Conservation (phyloP, 2,113 vertebrate species). For the Ascaphus truei region DNA sequence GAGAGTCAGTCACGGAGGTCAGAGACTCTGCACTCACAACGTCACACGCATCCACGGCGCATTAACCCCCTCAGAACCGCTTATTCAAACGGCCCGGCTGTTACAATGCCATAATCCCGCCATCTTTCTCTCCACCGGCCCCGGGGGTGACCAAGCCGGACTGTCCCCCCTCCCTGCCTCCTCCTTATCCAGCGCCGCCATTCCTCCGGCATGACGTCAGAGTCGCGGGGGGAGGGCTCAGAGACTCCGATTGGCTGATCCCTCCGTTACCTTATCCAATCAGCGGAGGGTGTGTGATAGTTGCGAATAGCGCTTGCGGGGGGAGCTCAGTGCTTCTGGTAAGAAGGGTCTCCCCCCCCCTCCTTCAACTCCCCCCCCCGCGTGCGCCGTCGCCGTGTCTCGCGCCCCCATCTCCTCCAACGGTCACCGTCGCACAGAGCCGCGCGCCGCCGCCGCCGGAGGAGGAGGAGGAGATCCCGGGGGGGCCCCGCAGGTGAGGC, state of each 20-base stretch:
- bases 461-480: conserved; percentile 30
- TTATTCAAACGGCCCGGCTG: no score
- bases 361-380: conserved; percentile 12
- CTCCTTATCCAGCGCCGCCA: conserved; percentile 13
- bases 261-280: not conserved
- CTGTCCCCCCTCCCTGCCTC: not conserved
- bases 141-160: not conserved
- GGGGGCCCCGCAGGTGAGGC: conserved; percentile 30
- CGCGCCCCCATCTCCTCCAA: conserved; percentile 31
- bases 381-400: no score
- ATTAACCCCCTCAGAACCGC: no score
- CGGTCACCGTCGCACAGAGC: conserved; percentile 11
- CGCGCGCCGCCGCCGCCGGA: no score
- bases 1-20: no score
- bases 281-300: not conserved
- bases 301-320: conserved; percentile 31
- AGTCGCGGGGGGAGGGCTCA: not conserved
- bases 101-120: no score
- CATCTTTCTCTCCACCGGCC: not conserved
- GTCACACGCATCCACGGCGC: no score
- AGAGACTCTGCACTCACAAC: no score
- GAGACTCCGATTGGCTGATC: conserved; percentile 1
- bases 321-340: conserved; percentile 26
- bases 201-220: not conserved
- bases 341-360: no score